Conservation (phyloP, 1,140 invertebrate species). For the Pseudomyrmex dendroicus region DNA sequence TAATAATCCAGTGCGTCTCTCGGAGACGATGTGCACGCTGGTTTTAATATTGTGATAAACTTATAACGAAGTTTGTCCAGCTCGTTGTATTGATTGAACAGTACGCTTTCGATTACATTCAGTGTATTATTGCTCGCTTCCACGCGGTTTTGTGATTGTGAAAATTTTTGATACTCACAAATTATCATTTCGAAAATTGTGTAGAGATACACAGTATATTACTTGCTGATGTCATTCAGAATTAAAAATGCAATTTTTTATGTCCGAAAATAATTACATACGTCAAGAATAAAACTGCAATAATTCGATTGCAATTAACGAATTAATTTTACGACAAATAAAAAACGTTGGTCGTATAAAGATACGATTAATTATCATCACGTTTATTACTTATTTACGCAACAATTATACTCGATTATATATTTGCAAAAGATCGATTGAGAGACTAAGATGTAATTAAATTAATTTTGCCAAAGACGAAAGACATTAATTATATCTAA, state of each 20-base stretch:
- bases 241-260: not conserved
- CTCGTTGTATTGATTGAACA: conserved; percentile 35
- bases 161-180: conserved; percentile 31
- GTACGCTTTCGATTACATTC: not conserved
- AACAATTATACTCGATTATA: conserved; percentile 19
- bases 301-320: not conserved
- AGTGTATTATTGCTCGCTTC: conserved; percentile 16
- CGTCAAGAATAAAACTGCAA: not conserved
- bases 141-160: conserved; percentile 2
- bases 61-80: conserved; percentile 43
- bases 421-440: conserved; percentile 16
- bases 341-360: conserved; percentile 3
- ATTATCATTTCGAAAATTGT: not conserved
- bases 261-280: not conserved
- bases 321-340: conserved; percentile 11
- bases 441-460: conserved; percentile 13
- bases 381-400: not conserved
- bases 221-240: not conserved
- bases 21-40: conserved; percentile 22
- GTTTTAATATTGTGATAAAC: conserved; percentile 44
- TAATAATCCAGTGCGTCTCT: conserved; percentile 47
- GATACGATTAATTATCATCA: not conserved
- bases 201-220: not conserved
- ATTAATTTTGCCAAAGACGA: conserved; percentile 3
- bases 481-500: conserved; percentile 28